A percentile compares a stretch with the other conserved stretches of the same genome.
Conservation (phyloP, 2,113 vertebrate species). For the Myotis yumanensis region DNA sequence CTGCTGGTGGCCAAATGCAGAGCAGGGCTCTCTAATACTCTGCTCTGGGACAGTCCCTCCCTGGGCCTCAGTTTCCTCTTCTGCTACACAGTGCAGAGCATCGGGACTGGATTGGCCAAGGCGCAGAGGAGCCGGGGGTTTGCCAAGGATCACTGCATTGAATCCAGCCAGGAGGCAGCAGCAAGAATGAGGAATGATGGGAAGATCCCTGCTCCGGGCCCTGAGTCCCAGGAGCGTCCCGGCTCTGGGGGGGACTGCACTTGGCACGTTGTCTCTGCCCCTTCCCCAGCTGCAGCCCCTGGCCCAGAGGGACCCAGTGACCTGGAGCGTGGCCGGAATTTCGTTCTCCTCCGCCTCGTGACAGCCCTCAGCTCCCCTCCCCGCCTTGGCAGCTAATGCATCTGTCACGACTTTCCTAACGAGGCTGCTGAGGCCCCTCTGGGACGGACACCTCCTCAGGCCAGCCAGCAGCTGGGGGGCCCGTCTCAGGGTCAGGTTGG, state of each 20-base stretch:
- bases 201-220: neutral
- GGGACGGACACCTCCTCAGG: conserved; percentile 72
- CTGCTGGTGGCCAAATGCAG: neutral
- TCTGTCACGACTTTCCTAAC: conserved; percentile 81
- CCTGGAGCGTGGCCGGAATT: neutral
- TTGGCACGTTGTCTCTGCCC: neutral
- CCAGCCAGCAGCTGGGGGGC: conserved; percentile 57
- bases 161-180: neutral
- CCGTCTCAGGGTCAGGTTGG: conserved; percentile 55
- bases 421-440: conserved; percentile 75
- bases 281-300: neutral
- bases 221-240: neutral
- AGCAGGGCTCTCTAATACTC: neutral
- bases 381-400: conserved; percentile 70
- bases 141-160: neutral
- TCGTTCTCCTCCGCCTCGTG: conserved; percentile 41
- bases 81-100: neutral
- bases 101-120: neutral
- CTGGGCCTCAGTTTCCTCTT: neutral
- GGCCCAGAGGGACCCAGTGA: neutral
- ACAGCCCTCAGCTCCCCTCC: neutral
- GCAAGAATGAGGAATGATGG: neutral
- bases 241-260: neutral
- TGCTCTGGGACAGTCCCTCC: neutral
- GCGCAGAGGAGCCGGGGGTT: neutral